Evolutionary conservation across 1,140 invertebrate genomes (phyloP), one percentile per base, ranked within the genome.

Genomic region (Euura saliciscinereae): DNA sequence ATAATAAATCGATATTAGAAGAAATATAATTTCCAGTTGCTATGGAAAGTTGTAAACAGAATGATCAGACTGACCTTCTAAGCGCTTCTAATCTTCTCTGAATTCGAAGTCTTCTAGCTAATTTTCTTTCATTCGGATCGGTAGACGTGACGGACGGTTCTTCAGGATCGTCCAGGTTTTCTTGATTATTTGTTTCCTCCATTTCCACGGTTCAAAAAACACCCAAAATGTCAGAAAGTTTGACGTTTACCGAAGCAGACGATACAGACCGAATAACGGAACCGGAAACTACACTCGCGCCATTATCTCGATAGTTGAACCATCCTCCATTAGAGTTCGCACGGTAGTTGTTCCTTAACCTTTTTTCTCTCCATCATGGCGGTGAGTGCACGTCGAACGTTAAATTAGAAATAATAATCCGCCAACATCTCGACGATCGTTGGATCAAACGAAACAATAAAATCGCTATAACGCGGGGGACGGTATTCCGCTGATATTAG

Each of bases 81-180:
- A 90, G 76, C 46, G 88, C 88, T 76, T 91, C 89, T 71, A 88
- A 81, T 70, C 90, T 86, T 59, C 86, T 86, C 83, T 92, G 88
- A 77, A 92, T 92, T 71, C 91, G 86, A 28, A 92, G 79, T 66
- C 85, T 86, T 69, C 92, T 86, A 0, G 89, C 91, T 6, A 91
- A 85, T 83, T 91, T 93, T 65, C 92, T 81, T 81, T 93, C 90
- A n/a, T 86, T 84, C 5, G 91, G 87, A 83, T 92, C 89, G 2
- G 77, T 69, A 0, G 90, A 90, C 2, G 84, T 86, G 13, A 90
- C 80, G 51, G 90, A 89, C 8, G 89, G 89, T 75, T 90, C 89
- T 64, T 87, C 86, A 0, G 68, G 46, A 66, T 79, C 73, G 4
- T 77, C 74, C 45, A 42, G 42, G 44, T 45, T 11, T 42, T 69